Conservation (phyloP, 1,140 invertebrate genomes). For the Acromyrmex heyeri region DNA sequence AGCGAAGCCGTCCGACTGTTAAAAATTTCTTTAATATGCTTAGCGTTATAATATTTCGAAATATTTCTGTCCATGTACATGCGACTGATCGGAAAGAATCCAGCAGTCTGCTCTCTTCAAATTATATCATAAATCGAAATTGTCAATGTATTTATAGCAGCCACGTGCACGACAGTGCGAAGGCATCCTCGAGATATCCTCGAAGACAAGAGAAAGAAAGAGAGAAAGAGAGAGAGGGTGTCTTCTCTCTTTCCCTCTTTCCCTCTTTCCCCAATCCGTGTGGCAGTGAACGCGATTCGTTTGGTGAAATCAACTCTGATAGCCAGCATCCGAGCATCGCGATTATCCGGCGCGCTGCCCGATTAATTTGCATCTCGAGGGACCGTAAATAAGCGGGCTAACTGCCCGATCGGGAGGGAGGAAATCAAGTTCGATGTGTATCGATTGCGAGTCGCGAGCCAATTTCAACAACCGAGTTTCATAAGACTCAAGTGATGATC, state of each 20-base stretch:
- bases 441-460: background rate
- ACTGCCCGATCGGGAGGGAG: slow-evolving; percentile 77
- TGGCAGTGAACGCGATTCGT: slow-evolving; percentile 4
- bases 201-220: slow-evolving; percentile 17
- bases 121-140: slow-evolving; percentile 48
- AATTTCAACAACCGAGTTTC: background rate
- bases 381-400: slow-evolving; percentile 77
- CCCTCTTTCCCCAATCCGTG: slow-evolving; percentile 12
- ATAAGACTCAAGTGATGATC: background rate
- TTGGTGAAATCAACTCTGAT: slow-evolving; percentile 16
- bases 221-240: background rate
- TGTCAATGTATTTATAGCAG: slow-evolving; percentile 35
- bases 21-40: background rate
- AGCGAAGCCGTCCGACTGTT: background rate
- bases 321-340: slow-evolving; percentile 34
- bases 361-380: slow-evolving; percentile 49
- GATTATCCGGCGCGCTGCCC: slow-evolving; percentile 57
- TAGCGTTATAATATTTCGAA: background rate
- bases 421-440: slow-evolving; percentile 67
- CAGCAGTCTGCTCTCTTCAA: slow-evolving; percentile 29
- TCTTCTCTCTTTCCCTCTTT: slow-evolving; percentile 25
- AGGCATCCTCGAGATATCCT: slow-evolving; percentile 43
- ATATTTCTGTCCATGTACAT: background rate
- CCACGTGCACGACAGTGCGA: slow-evolving; percentile 37
- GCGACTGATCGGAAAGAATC: background rate